These are phyloP conservation scores for Seira sanloemensis DNA, from an alignment of 2,888 invertebrate species.

Conservation along the genomic window DNA sequence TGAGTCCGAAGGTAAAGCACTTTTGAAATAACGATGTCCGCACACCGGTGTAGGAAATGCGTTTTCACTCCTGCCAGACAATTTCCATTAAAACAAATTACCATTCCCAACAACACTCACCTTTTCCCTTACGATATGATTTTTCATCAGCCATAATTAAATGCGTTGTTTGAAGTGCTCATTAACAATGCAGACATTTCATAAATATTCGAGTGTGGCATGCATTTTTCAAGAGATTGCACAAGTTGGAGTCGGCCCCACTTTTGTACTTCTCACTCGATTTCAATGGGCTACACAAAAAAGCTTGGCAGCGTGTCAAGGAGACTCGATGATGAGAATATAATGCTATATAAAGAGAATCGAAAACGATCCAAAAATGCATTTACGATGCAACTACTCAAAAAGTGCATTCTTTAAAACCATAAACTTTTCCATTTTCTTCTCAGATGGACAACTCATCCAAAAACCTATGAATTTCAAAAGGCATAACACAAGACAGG, in stretches of 20 bases:
- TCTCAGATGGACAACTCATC: not conserved
- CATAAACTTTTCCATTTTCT: not conserved
- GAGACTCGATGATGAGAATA: too few species aligned
- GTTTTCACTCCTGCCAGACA: not conserved
- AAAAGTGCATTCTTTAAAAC: not conserved
- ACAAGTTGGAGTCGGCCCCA: too few species aligned
- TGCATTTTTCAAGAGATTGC: not conserved
- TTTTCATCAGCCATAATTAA: too few species aligned
- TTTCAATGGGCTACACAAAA: too few species aligned
- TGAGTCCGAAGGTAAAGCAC: too few species aligned
- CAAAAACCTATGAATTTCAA: not conserved
- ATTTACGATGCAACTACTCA: not conserved
- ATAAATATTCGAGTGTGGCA: conserved; percentile 8
- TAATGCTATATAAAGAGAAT: too few species aligned
- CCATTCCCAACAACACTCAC: not conserved
- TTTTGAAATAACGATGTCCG: too few species aligned
- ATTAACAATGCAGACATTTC: conserved; percentile 42
- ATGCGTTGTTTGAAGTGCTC: not conserved
- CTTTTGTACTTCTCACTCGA: too few species aligned
- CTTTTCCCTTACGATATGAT: too few species aligned
- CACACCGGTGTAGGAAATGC: not conserved
- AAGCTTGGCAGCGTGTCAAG: too few species aligned
- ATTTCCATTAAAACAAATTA: not conserved
- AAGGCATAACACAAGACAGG: not conserved
- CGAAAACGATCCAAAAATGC: too few species aligned